A percentile compares a stretch with the other conserved stretches of the same genome.
Evolutionary conservation across 1,140 invertebrate genomes (phyloP).

Genomic region (Drosophila lini): DNA sequence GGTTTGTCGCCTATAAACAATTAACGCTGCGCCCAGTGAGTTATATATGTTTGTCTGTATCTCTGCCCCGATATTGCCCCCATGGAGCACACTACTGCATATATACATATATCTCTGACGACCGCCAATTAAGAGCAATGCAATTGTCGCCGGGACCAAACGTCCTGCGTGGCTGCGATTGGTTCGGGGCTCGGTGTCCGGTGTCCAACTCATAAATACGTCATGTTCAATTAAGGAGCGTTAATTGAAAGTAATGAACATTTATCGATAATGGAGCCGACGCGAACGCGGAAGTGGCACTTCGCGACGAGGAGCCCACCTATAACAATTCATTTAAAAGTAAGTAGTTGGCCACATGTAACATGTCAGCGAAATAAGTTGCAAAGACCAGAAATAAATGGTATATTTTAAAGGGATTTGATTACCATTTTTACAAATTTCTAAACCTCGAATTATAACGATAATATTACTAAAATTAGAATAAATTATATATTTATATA

Average conservation of each 20-base stretch:
- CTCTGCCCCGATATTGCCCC: constrained; percentile 28
- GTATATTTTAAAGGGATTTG: too few species aligned
- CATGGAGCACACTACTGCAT: not conserved
- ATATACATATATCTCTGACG: not conserved
- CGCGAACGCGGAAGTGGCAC: constrained; percentile 39
- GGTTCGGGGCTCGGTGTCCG: constrained; percentile 28
- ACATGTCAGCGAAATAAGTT: constrained; percentile 18
- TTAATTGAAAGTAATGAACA: constrained; percentile 79
- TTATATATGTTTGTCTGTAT: constrained; percentile 6
- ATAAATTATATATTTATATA: too few species aligned
- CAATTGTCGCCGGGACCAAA: constrained; percentile 29
- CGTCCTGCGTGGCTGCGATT: constrained; percentile 19
- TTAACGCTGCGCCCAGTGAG: constrained; percentile 32
- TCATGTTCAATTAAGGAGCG: constrained; percentile 72
- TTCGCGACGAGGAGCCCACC: constrained; percentile 30
- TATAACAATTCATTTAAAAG: constrained; percentile 39
- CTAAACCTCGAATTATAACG: not conserved
- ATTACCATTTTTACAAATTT: too few species aligned
- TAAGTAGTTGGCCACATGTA: constrained; percentile 33
- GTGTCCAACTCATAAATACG: constrained; percentile 77
- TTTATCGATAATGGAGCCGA: constrained; percentile 42
- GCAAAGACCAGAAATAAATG: not conserved
- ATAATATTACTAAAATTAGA: too few species aligned
- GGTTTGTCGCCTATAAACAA: constrained; percentile 44
- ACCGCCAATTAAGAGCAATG: constrained; percentile 29